These are phyloP conservation scores for Eumeta japonica DNA, from an alignment of 1,140 invertebrate genomes.

Conservation along the genomic window DNA sequence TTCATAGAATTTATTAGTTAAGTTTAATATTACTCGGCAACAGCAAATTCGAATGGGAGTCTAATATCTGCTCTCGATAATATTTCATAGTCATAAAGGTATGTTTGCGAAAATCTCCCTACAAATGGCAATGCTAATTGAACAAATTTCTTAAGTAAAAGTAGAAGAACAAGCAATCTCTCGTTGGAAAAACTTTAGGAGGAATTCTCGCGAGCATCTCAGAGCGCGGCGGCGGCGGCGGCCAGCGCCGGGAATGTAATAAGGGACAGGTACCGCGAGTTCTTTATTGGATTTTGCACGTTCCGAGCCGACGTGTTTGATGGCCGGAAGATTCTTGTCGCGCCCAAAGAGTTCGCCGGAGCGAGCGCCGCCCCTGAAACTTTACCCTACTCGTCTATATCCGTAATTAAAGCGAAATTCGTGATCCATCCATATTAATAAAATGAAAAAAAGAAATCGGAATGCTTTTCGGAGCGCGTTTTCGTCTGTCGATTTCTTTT, in stretches of 20 bases:
- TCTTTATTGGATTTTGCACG: conserved; percentile 55
- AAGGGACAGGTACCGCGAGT: conserved; percentile 49
- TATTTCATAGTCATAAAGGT: conserved; percentile 1
- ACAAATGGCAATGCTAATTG: conserved; percentile 37
- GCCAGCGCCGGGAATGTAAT: conserved; percentile 52
- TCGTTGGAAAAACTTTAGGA: conserved; percentile 36
- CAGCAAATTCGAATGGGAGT: not conserved
- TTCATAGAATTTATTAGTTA: conserved; percentile 7
- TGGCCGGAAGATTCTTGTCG: conserved; percentile 50
- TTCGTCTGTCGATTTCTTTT: no score
- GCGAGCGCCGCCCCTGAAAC: no score
- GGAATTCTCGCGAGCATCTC: conserved; percentile 24
- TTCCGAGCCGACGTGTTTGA: conserved; percentile 46
- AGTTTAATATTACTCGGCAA: conserved; percentile 27
- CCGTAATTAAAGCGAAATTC: no score
- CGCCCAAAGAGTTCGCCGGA: no score
- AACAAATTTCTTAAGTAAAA: conserved; percentile 45
- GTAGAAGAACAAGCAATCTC: conserved; percentile 41
- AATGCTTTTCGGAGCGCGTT: no score
- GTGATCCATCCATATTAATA: no score
- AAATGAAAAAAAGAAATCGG: no score
- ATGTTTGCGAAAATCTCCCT: conserved; percentile 21
- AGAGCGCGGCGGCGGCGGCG: conserved; percentile 18
- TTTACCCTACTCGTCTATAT: no score
- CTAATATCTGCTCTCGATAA: no score